Evolutionary conservation across 2,797 vertebrate species (phyloP).

Genomic region (Salarias fasciatus): DNA sequence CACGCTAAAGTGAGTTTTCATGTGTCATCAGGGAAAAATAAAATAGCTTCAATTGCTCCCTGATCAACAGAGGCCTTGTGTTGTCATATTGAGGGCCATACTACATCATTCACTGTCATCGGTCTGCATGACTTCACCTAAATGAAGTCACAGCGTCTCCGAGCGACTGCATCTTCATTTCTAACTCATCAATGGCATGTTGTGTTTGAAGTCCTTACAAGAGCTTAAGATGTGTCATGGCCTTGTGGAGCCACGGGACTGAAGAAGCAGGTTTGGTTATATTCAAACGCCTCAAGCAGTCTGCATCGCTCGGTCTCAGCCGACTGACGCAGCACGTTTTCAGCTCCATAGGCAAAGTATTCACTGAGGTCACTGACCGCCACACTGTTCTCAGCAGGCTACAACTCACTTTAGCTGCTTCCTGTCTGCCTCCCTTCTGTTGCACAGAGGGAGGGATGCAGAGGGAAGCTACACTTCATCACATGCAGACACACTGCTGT

Average conservation of each 20-base stretch:
- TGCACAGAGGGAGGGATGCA: conserved; percentile 59
- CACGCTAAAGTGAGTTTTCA: conserved; percentile 55
- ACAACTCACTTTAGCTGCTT: conserved; percentile 59
- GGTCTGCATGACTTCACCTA: conserved; percentile 44
- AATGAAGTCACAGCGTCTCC: conserved; percentile 27
- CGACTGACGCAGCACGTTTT: conserved; percentile 45
- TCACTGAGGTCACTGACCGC: conserved; percentile 52
- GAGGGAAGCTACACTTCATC: conserved; percentile 33
- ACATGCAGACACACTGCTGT: conserved; percentile 43
- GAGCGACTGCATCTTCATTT: background rate
- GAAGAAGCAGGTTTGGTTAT: conserved; percentile 24
- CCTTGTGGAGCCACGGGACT: conserved; percentile 6
- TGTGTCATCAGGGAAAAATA: conserved; percentile 41
- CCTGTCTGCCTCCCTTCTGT: conserved; percentile 71
- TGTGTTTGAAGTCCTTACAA: conserved; percentile 12
- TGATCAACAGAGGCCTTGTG: conserved; percentile 20
- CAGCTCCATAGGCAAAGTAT: conserved; percentile 35
- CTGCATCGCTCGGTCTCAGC: conserved; percentile 24
- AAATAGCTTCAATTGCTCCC: conserved; percentile 51
- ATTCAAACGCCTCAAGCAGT: conserved; percentile 8
- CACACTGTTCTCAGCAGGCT: conserved; percentile 63
- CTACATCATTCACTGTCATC: conserved; percentile 18
- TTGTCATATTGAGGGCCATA: conserved; percentile 25
- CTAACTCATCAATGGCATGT: conserved; percentile 3
- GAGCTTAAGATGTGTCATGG: conserved; percentile 9